A percentile compares a stretch with the other conserved stretches of the same genome.
Conservation (phyloP, 2,113 vertebrate genomes). For the Neotoma lepida region DNA sequence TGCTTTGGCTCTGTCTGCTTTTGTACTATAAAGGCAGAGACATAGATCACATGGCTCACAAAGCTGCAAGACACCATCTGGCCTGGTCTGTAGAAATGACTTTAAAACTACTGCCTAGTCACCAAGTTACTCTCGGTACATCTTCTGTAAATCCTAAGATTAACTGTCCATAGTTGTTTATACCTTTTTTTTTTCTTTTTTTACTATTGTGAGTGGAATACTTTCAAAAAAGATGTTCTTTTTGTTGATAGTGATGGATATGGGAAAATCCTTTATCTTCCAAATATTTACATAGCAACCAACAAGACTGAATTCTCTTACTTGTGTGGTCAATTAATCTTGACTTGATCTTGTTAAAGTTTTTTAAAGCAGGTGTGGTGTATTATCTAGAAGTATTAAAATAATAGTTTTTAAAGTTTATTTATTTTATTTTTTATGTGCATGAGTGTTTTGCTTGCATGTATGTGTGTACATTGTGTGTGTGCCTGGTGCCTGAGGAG, state of each 20-base stretch:
- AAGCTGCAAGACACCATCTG: neutral
- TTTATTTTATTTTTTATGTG: neutral
- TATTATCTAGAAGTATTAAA: neutral
- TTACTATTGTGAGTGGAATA: neutral
- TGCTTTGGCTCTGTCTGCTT: neutral
- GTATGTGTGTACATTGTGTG: neutral
- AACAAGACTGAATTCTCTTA: neutral
- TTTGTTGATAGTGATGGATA: neutral
- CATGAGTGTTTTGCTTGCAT: neutral
- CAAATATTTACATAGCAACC: neutral
- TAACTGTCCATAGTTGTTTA: neutral
- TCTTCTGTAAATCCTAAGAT: neutral
- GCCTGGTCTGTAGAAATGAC: neutral
- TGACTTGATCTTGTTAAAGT: neutral
- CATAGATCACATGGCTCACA: neutral
- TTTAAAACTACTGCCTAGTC: neutral
- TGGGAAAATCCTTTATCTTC: neutral
- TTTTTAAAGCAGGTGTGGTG: neutral
- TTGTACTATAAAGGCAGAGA: neutral
- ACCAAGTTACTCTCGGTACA: neutral
- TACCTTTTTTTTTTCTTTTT: conserved; percentile 11
- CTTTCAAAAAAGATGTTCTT: neutral
- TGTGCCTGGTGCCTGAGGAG: neutral
- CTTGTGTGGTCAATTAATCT: neutral
- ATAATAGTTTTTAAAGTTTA: neutral